phyloP scores from a whole-genome alignment of 2,797 vertebrate genomes.

The Columba guinea region DNA sequence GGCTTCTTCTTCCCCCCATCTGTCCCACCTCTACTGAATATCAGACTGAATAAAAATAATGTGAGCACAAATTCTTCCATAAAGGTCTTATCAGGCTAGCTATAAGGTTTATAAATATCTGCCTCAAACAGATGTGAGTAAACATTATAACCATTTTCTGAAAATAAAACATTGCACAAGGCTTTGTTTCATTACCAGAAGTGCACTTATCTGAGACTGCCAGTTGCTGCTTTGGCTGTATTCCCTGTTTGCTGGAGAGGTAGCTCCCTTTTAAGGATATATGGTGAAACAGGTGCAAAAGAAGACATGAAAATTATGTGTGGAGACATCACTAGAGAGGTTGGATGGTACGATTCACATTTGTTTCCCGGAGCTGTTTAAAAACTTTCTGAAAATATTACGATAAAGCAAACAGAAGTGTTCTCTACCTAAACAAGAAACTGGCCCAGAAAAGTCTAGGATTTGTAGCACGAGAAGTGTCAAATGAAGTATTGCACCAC shows the following conservation, averaged over 20 bases:
- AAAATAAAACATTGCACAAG: background rate
- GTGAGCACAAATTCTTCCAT: background rate
- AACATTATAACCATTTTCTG: background rate
- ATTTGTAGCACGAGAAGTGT: background rate
- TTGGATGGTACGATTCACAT: background rate
- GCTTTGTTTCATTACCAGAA: background rate
- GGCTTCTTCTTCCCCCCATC: background rate
- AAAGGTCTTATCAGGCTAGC: background rate
- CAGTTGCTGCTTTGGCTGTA: background rate
- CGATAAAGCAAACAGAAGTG: background rate
- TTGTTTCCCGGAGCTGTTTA: background rate
- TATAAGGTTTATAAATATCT: background rate
- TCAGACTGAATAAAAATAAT: background rate
- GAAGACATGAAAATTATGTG: background rate
- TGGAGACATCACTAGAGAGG: background rate
- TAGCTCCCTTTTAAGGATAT: background rate
- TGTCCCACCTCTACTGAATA: background rate
- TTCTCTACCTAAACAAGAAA: background rate
- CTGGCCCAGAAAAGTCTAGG: background rate
- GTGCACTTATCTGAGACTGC: background rate
- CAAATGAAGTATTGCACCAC: background rate
- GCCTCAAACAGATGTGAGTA: background rate
- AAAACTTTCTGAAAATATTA: background rate
- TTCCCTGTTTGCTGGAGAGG: background rate
- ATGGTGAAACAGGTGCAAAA: background rate